Evolutionary conservation across 2,797 vertebrate genomes (phyloP).

Genomic region (Sebastes baramenuke): DNA sequence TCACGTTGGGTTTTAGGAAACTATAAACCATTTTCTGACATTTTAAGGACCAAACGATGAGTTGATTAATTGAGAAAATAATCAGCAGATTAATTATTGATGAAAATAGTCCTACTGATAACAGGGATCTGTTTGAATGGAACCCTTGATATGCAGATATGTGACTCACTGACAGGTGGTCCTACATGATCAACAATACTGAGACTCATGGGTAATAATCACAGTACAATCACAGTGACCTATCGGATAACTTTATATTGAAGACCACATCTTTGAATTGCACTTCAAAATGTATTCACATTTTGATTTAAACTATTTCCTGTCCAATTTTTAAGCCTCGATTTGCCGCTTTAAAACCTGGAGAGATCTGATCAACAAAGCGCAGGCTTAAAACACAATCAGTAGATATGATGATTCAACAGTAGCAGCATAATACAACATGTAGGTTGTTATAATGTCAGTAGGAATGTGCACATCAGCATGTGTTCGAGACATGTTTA

Average conservation of each 20-base stretch:
- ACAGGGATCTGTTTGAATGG: neutral
- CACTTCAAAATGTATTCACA: neutral
- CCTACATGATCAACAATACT: neutral
- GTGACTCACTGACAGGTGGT: neutral
- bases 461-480: neutral
- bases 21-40: neutral
- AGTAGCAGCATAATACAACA: neutral
- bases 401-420: neutral
- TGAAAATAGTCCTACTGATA: neutral
- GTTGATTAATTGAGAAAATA: neutral
- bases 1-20: neutral
- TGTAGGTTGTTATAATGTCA: neutral
- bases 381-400: neutral
- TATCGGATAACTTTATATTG: neutral
- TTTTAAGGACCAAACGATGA: neutral
- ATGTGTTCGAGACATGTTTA: neutral
- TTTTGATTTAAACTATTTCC: neutral
- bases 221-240: neutral
- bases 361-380: neutral
- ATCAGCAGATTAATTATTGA: neutral
- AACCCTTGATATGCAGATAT: neutral
- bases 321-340: neutral
- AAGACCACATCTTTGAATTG: neutral
- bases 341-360: neutral
- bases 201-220: neutral